These are phyloP conservation scores for Mobula birostris DNA, from an alignment of 2,113 vertebrate species.

Conservation along the genomic window DNA sequence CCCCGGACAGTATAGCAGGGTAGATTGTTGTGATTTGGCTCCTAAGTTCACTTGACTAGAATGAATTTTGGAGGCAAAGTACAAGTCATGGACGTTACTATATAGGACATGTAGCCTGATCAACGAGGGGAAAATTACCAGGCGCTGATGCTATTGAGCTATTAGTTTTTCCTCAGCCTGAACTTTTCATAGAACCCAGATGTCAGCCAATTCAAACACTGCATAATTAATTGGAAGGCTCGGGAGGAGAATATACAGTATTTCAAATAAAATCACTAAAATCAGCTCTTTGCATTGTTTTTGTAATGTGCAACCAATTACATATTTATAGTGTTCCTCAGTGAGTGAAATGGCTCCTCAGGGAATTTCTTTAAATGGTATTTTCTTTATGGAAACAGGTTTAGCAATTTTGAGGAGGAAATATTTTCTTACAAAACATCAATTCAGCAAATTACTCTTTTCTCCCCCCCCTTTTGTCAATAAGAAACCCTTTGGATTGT, in stretches of 20 bases:
- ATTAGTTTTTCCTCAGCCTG: not conserved
- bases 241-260: not conserved
- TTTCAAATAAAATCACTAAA: conserved; percentile 3
- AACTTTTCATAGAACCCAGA: not conserved
- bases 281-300: not conserved
- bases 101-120: too few relatives aligned
- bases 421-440: conserved; percentile 24
- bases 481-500: not conserved
- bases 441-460: not conserved
- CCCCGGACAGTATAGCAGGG: too few relatives aligned
- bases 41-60: too few relatives aligned
- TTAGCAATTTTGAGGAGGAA: conserved; percentile 24
- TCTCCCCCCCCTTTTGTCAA: not conserved
- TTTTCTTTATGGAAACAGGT: conserved; percentile 11
- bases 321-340: not conserved
- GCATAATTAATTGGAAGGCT: not conserved
- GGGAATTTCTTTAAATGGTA: not conserved
- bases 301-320: conserved; percentile 22
- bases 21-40: too few relatives aligned
- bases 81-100: too few relatives aligned
- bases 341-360: not conserved
- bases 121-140: too few relatives aligned
- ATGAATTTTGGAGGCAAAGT: too few relatives aligned
- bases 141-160: not conserved
- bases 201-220: conserved; percentile 19